phyloP scores from a whole-genome alignment of 1,140 invertebrate genomes.

The Venturia canescens region DNA sequence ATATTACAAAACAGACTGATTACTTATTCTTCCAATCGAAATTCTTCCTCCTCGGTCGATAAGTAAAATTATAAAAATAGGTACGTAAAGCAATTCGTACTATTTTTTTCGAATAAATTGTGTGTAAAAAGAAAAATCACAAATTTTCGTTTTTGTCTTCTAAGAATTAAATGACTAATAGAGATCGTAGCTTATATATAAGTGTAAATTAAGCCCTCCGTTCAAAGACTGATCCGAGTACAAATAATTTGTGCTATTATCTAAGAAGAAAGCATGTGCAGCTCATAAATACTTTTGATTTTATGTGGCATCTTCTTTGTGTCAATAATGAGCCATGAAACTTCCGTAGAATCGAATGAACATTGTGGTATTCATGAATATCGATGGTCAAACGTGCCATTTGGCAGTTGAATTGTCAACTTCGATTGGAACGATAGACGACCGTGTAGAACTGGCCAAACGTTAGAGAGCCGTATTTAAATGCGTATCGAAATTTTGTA shows the following conservation, averaged over 20 bases:
- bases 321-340: background rate
- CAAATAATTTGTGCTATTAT: conserved; percentile 12
- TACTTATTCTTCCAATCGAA: background rate
- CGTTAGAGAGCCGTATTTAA: background rate
- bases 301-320: background rate
- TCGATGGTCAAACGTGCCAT: background rate
- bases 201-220: conserved; percentile 23
- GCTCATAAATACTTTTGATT: conserved; percentile 23
- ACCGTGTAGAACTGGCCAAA: conserved; percentile 9
- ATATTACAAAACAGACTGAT: background rate
- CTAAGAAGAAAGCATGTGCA: conserved; percentile 5
- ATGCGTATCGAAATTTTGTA: conserved; percentile 14
- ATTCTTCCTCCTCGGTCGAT: background rate
- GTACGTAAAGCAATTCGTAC: conserved; percentile 33
- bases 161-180: conserved; percentile 32
- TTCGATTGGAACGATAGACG: background rate
- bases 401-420: background rate
- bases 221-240: conserved; percentile 30
- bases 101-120: conserved; percentile 9
- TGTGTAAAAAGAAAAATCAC: conserved; percentile 32
- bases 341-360: too few relatives aligned
- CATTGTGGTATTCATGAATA: too few relatives aligned
- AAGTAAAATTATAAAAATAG: background rate
- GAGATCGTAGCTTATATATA: conserved; percentile 18
- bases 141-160: conserved; percentile 20